phyloP scores from a whole-genome alignment of 2,888 invertebrate genomes.

The Macrosiphum euphorbiae region DNA sequence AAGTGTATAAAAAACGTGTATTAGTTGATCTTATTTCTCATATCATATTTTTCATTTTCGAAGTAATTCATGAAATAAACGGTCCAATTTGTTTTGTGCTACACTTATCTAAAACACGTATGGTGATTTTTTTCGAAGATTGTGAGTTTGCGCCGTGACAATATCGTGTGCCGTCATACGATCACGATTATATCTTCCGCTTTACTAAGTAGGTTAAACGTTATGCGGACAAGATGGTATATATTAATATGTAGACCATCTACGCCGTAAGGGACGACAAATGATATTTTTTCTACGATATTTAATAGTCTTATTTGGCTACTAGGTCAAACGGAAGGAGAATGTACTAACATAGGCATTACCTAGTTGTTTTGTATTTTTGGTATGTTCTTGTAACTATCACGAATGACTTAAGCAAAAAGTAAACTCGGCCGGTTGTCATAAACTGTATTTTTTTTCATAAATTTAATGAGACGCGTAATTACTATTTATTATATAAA shows the following conservation, averaged over 20 bases:
- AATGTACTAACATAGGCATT: background rate
- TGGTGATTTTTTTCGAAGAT: conserved; percentile 15
- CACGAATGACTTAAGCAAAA: conserved; percentile 24
- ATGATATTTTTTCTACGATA: conserved; percentile 24
- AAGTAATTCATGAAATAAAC: conserved; percentile 34
- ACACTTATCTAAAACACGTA: conserved; percentile 22
- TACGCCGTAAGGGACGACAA: conserved; percentile 21
- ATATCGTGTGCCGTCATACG: conserved; percentile 21
- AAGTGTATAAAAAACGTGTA: conserved; percentile 7
- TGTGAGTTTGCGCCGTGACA: conserved; percentile 28
- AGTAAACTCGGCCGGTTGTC: background rate
- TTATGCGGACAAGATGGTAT: conserved; percentile 15
- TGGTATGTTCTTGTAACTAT: background rate
- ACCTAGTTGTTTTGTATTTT: background rate
- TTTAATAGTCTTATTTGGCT: conserved; percentile 32
- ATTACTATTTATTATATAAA: background rate
- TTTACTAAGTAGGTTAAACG: conserved; percentile 54
- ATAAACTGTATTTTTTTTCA: conserved; percentile 17
- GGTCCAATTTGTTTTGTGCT: conserved; percentile 12
- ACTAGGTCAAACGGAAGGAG: conserved; percentile 25
- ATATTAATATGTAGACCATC: background rate
- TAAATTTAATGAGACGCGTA: background rate
- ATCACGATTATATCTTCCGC: conserved; percentile 43
- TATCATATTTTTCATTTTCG: background rate
- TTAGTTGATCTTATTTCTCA: background rate